phyloP scores from a whole-genome alignment of 53 echinoderm and acorn worm genomes.

The Hippasteria phrygiana region DNA sequence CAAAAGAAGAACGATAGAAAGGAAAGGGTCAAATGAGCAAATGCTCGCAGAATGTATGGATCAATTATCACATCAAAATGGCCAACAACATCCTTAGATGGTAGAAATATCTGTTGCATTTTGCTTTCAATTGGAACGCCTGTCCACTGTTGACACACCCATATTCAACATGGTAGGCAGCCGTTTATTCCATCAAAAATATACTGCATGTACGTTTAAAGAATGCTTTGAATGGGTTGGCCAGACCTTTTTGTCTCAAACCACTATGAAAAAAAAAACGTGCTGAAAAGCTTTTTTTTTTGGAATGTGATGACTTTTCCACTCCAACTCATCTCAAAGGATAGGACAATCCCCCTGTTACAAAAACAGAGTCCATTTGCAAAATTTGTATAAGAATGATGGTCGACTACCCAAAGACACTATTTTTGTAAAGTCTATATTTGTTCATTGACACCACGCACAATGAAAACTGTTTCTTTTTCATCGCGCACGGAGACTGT shows the following conservation, averaged over 20 bases:
- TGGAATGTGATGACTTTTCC: background rate
- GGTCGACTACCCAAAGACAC: background rate
- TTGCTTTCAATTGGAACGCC: background rate
- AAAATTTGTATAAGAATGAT: background rate
- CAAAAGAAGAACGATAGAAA: background rate
- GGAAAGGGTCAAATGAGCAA: background rate
- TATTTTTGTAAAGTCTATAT: conserved; percentile 13
- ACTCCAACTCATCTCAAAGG: background rate
- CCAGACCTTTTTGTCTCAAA: background rate
- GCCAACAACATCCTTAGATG: background rate
- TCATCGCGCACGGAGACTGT: background rate
- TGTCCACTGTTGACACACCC: background rate
- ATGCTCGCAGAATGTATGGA: background rate
- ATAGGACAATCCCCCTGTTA: background rate
- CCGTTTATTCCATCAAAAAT: background rate
- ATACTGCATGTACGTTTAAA: background rate
- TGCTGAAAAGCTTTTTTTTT: background rate
- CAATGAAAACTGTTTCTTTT: background rate
- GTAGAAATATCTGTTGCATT: background rate
- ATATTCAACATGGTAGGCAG: background rate
- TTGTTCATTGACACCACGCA: background rate
- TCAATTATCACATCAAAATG: too few species aligned
- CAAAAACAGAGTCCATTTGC: background rate
- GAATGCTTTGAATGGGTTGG: background rate
- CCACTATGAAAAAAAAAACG: background rate